Conservation (phyloP, 2,797 vertebrate species). For the Limosa lapponica region DNA sequence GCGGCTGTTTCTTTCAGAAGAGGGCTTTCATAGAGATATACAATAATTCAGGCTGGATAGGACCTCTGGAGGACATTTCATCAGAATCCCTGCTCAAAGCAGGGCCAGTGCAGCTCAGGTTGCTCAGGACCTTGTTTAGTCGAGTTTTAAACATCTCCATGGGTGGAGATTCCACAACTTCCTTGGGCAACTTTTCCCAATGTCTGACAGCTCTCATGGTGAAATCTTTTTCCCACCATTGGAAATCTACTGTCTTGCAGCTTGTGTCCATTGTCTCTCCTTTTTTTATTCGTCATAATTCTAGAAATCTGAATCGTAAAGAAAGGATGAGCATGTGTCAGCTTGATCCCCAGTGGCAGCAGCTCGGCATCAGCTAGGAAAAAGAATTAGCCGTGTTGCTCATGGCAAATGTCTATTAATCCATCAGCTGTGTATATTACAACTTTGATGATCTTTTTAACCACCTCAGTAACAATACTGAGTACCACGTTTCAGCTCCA, state of each 20-base stretch:
- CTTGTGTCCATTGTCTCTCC: not conserved
- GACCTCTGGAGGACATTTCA: not conserved
- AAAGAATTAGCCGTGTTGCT: not conserved
- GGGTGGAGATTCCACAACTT: not conserved
- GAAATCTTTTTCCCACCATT: not conserved
- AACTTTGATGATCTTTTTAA: not conserved
- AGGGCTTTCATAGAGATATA: not conserved
- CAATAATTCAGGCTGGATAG: not conserved
- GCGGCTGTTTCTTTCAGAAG: not conserved
- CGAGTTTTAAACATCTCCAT: not conserved
- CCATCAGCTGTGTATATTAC: not conserved
- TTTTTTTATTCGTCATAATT: not conserved
- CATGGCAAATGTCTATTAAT: not conserved
- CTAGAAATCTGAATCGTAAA: not conserved
- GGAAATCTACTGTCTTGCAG: not conserved
- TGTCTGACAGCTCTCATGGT: not conserved
- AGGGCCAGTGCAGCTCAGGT: not conserved
- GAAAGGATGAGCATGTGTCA: not conserved
- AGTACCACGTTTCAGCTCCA: not conserved
- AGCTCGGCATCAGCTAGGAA: not conserved
- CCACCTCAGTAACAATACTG: not conserved
- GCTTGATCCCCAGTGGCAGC: not conserved
- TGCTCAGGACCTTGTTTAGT: not conserved
- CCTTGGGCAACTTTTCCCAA: not conserved
- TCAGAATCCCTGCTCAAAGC: not conserved